These are phyloP conservation scores for Psittacula echo DNA, from an alignment of 2,797 vertebrate genomes.

Conservation along the genomic window DNA sequence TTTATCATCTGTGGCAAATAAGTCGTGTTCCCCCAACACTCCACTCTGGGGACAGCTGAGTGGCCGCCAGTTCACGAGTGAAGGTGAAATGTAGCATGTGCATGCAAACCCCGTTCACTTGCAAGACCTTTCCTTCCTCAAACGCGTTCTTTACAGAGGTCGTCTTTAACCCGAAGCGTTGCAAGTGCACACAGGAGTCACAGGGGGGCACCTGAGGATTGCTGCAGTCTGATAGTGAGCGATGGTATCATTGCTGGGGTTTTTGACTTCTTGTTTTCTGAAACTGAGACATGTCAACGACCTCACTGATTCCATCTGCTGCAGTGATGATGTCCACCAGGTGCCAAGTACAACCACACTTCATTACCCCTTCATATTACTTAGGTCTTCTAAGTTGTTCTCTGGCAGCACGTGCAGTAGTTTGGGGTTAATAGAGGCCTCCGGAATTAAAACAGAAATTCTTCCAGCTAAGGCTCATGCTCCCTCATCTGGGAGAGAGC, in stretches of 20 bases:
- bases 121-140: neutral
- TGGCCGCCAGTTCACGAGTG: rapidly evolving
- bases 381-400: neutral
- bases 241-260: rapidly evolving
- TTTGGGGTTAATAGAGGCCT: neutral
- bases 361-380: rapidly evolving
- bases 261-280: neutral
- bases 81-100: rapidly evolving
- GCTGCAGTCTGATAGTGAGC: neutral
- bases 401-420: rapidly evolving
- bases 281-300: rapidly evolving
- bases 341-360: neutral
- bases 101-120: rapidly evolving
- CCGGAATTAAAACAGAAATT: neutral
- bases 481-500: neutral
- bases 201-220: constrained; percentile 71
- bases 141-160: rapidly evolving
- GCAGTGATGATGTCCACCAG: neutral
- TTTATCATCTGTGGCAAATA: neutral
- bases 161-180: rapidly evolving
- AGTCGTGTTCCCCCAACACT: neutral
- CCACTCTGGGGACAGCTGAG: neutral
- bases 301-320: rapidly evolving
- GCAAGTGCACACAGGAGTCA: neutral
- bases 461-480: rapidly evolving